Percentiles rank a stretch among this genome's conserved stretches.
These are phyloP conservation scores for Rhinogobio ventralis DNA, from an alignment of 2,797 vertebrate genomes.

Conservation along the genomic window DNA sequence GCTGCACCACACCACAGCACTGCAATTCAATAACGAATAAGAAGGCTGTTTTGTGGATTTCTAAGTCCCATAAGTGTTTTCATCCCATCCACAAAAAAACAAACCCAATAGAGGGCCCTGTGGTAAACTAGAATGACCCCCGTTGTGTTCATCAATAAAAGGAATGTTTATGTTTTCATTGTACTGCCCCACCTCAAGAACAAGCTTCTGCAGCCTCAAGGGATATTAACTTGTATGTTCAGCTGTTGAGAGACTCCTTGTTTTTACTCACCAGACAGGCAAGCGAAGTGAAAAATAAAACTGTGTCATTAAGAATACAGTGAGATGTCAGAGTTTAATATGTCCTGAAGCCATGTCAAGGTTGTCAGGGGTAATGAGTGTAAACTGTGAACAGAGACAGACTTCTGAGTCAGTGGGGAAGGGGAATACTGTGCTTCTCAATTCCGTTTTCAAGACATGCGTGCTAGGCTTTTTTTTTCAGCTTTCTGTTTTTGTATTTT, in stretches of 20 bases:
- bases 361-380: constrained; percentile 54
- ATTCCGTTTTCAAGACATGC: constrained; percentile 32
- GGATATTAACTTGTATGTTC: constrained; percentile 40
- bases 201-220: not conserved
- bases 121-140: constrained; percentile 31
- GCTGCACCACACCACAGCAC: not conserved
- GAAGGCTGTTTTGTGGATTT: constrained; percentile 23
- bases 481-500: not conserved
- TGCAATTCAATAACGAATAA: constrained; percentile 33
- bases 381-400: constrained; percentile 40
- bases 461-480: constrained; percentile 4
- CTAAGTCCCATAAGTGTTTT: constrained; percentile 36
- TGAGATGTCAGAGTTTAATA: constrained; percentile 56
- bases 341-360: constrained; percentile 54
- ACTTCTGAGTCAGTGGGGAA: not conserved
- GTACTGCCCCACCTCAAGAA: constrained; percentile 2
- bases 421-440: constrained; percentile 25
- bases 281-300: not conserved
- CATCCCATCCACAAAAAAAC: constrained; percentile 8
- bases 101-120: constrained; percentile 4
- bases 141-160: constrained; percentile 38
- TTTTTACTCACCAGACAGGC: constrained; percentile 13
- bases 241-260: constrained; percentile 10
- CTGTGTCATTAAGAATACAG: constrained; percentile 36
- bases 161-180: constrained; percentile 29